Base-by-base conservation (phyloP, 2,888 invertebrate genomes). In the Venustoraphidia nigricollis region DNA sequence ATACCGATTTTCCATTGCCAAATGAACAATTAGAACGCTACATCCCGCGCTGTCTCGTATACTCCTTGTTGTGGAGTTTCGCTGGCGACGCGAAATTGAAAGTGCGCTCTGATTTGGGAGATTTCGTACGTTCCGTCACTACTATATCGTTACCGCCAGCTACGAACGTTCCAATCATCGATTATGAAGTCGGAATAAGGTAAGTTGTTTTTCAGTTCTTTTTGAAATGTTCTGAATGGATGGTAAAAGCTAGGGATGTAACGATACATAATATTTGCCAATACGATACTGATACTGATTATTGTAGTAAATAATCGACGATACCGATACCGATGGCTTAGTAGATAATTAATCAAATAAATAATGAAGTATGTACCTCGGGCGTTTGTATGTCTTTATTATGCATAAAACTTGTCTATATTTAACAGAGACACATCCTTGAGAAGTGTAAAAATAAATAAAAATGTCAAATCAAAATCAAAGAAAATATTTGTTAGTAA, bases 11-110 rank as follows among this genome's bases (percentile, higher is more conserved):
- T 70, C 96, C 95, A 0, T 76, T 98, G 60, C 81, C 90, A 17
- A 77, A 80, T 52, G 97, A 98, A 58, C 89, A 92, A 59, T 65
- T 97, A 53, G 97, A 97, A 62, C 81, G 85, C 8, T 99, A 93
- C 64, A 86, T 97, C 56, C 89, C 93, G 1, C 94, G 94, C 62
- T 86, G 90, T 64, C 74, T 99, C 51, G 80, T 98, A 0, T 94
- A 95, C 63, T 88, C 92, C 0, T 69, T 97, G 40, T 71, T 99
- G 8, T 99, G 98, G 98, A 93, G 96, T 49, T 94, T 99, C 61
- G 86, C 95, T 52, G 98, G 98, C 35, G 98, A 99, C 68, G 94
- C 96, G 40, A 95, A 94, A 66, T 76, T 98, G 42, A 97, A 95
- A 75, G 88, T 91, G 49, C 78, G 98, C 53, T 87, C 90, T 45